These are phyloP conservation scores for Varecia variegata DNA, from an alignment of 2,797 vertebrate genomes.

Conservation along the genomic window DNA sequence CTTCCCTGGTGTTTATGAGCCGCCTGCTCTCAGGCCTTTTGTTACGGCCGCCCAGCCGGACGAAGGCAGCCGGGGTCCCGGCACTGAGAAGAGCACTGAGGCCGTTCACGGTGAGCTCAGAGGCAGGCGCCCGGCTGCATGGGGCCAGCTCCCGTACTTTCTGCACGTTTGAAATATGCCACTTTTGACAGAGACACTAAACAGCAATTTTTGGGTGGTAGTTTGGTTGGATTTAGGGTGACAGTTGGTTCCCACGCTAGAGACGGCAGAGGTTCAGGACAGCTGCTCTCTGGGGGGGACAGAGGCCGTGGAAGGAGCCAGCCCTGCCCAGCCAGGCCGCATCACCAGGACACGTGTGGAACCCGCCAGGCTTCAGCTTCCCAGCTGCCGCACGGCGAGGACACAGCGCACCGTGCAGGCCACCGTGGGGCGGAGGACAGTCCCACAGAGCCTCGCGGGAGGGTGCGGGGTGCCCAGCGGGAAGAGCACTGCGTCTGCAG, in stretches of 20 bases:
- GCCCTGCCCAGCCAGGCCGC: too few relatives aligned
- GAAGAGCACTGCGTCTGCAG: neutral
- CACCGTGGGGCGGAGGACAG: accelerated
- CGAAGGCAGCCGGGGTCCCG: accelerated
- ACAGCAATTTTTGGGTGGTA: accelerated
- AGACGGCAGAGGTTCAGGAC: neutral
- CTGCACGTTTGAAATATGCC: neutral
- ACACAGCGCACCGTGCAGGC: accelerated
- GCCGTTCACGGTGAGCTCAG: accelerated
- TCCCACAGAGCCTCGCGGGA: neutral
- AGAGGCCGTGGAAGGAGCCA: accelerated
- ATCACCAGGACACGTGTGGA: neutral
- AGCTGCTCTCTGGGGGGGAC: accelerated
- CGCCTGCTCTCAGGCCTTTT: accelerated
- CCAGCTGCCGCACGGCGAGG: accelerated
- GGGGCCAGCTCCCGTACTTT: neutral
- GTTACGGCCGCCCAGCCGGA: neutral
- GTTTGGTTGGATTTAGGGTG: neutral
- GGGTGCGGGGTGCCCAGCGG: neutral
- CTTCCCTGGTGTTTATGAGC: neutral
- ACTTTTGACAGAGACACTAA: neutral
- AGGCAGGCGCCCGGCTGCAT: accelerated
- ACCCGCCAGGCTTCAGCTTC: neutral
- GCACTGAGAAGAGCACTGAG: accelerated
- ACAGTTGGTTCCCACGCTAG: too few relatives aligned